Conservation (phyloP, 2,888 invertebrate species). For the Tetranychus piercei region DNA sequence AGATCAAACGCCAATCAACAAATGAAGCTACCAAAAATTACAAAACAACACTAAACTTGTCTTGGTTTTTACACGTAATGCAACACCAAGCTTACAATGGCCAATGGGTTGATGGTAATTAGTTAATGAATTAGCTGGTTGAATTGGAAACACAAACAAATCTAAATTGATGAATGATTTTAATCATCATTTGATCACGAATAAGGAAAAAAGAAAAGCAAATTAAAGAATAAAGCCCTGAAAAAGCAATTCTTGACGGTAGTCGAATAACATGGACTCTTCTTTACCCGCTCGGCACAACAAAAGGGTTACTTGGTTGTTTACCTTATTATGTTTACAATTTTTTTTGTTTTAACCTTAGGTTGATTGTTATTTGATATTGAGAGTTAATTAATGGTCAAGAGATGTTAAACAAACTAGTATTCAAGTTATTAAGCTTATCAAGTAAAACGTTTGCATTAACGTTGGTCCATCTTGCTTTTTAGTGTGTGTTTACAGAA, state of each 20-base stretch:
- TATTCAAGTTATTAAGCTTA: neutral
- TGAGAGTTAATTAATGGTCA: too few relatives aligned
- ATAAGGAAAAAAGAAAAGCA: neutral
- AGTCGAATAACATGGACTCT: neutral
- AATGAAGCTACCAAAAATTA: too few relatives aligned
- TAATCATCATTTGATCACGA: neutral
- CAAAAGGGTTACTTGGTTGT: too few relatives aligned
- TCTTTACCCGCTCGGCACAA: too few relatives aligned
- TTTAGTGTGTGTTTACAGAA: neutral
- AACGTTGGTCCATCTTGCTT: neutral
- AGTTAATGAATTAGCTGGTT: neutral
- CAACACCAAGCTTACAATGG: neutral
- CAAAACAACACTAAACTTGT: too few relatives aligned
- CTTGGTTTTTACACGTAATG: too few relatives aligned
- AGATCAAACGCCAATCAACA: too few relatives aligned
- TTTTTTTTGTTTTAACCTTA: too few relatives aligned
- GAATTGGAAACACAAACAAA: neutral
- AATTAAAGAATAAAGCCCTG: neutral
- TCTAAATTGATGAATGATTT: neutral
- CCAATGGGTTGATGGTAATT: neutral
- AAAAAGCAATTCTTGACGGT: too few relatives aligned
- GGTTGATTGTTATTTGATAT: too few relatives aligned
- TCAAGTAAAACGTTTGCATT: neutral
- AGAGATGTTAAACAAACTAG: too few relatives aligned
- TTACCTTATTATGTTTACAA: too few relatives aligned